Conservation (phyloP, 2,113 vertebrate genomes). For the Hydrochoerus hydrochaeris region DNA sequence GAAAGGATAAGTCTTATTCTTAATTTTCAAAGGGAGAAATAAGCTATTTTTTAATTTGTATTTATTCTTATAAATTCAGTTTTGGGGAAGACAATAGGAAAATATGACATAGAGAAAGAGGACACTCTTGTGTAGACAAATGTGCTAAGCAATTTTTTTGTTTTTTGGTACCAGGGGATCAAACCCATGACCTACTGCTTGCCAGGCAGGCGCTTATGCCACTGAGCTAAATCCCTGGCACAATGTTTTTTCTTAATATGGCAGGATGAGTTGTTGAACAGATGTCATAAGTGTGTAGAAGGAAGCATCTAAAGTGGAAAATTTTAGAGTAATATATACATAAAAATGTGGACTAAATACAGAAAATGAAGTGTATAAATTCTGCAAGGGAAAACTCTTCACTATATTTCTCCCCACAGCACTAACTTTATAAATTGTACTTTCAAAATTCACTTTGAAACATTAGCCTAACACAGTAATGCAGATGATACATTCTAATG, state of each 20-base stretch:
- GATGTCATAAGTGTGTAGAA: neutral
- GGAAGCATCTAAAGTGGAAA: neutral
- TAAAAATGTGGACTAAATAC: neutral
- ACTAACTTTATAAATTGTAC: neutral
- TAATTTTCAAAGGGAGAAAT: neutral
- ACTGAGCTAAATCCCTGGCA: too few species aligned
- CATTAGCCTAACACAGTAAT: neutral
- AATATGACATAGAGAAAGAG: neutral
- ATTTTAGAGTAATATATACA: neutral
- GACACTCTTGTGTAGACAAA: neutral
- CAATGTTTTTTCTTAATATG: neutral
- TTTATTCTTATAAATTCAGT: neutral
- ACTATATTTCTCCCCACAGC: neutral
- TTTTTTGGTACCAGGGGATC: too few species aligned
- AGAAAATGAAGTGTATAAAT: neutral
- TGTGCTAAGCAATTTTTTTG: neutral
- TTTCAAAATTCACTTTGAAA: neutral
- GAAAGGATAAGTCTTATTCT: neutral
- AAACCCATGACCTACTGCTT: too few species aligned
- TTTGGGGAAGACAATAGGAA: neutral
- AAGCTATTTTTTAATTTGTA: neutral
- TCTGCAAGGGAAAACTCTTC: neutral
- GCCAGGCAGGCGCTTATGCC: too few species aligned
- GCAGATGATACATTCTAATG: neutral
- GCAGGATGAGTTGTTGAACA: neutral